Evolutionary conservation across 2,113 vertebrate species (phyloP), one percentile per base, ranked within the genome.

Genomic region (Tauraco erythrolophus): DNA sequence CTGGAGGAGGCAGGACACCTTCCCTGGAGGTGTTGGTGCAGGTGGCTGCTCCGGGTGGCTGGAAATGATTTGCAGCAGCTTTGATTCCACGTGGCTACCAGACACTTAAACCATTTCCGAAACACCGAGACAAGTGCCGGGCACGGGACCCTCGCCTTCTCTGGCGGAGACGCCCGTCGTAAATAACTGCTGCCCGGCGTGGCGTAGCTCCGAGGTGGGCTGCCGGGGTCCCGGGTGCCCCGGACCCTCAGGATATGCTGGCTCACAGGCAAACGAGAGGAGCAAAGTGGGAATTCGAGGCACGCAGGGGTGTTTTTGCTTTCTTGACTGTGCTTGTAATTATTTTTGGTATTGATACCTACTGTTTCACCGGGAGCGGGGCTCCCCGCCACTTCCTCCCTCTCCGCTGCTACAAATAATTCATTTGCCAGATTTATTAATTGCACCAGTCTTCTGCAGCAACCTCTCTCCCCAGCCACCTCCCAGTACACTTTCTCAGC

Each of bases 241-340:
- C 37, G 4, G 17, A 10, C 16, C 5, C 1, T 46, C 4, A 2
- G 51, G 35, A 7, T 17, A 8, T 0, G 0, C 43, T 1, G 13
- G 12, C 19, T 30, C 19, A 0, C 1, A 6, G n/a, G 12, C 9
- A 48, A 51, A 6, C 0, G 3, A 10, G 68, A 19, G 23, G 8
- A 12, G 4, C 3, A 1, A 58, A 13, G 65, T 35, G 2, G 50
- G 68, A 76, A 48, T 9, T 48, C 48, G 4, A 46, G 25, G 2
- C 23, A 0, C 3, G 14, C 24, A 17, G 54, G 60, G 45, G 9
- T 0, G 0, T 0, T 9, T 24, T 72, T 37, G 30, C 43, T 30
- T 37, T 50, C 33, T 5, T 11, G n/a, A 30, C 8, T 22, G 41
- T 4, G 8, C 30, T 72, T 5, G 15, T 35, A 16, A 22, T 15